phyloP scores from a whole-genome alignment of 2,888 invertebrate species.

The Diarsia brunnea region DNA sequence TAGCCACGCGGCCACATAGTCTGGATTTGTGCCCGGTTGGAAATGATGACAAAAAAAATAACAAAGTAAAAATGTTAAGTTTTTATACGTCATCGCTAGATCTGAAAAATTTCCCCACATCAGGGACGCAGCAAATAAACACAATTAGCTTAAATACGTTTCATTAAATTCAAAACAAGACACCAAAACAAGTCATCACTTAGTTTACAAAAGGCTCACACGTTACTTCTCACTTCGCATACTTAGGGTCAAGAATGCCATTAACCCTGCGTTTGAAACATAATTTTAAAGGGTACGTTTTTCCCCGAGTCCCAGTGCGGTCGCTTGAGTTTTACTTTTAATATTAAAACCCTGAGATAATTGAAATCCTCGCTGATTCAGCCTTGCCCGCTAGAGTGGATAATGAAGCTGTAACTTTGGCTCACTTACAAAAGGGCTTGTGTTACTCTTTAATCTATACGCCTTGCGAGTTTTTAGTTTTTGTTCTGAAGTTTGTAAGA shows the following conservation, averaged over 20 bases:
- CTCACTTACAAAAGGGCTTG: constrained; percentile 54
- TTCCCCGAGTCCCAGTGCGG: constrained; percentile 50
- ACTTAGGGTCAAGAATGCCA: constrained; percentile 63
- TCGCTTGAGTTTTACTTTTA: constrained; percentile 60
- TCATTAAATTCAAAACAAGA: constrained; percentile 38
- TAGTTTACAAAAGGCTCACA: constrained; percentile 36
- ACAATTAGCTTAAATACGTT: not conserved
- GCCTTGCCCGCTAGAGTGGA: constrained; percentile 47
- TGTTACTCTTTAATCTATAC: constrained; percentile 38
- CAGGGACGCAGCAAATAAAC: not conserved
- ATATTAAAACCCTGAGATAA: constrained; percentile 72
- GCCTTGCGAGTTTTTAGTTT: constrained; percentile 25
- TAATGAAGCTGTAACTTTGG: constrained; percentile 66
- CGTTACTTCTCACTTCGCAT: constrained; percentile 25
- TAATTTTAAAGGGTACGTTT: constrained; percentile 60
- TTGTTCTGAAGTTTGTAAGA: not conserved
- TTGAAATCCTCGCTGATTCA: constrained; percentile 72
- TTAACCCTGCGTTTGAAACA: constrained; percentile 48
- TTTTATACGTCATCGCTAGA: not conserved
- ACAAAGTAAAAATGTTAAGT: not conserved
- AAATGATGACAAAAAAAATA: not conserved
- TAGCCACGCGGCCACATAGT: no score
- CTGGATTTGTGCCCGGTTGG: no score
- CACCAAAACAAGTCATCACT: constrained; percentile 26
- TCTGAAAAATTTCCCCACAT: no score